Base-by-base conservation (phyloP, 1,140 invertebrate species). In the Samia ricini region DNA sequence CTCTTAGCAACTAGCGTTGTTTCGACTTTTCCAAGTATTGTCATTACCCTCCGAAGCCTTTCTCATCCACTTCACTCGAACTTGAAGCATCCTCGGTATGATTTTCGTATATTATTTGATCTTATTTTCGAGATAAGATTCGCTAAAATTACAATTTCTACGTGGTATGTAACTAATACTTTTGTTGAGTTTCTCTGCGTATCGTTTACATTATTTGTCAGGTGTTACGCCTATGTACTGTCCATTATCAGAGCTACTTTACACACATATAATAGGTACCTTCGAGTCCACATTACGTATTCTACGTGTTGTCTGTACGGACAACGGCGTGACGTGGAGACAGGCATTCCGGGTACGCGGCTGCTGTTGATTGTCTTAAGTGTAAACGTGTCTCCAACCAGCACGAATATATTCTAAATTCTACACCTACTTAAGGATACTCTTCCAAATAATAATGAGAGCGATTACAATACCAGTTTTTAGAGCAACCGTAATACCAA, bases 261-360 rank as follows among this genome's bases (percentile, higher is more conserved):
- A 42, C 49, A 6, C 54, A 26, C 15, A 26, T 24, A 48, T 55
- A 61, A 26, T n/a, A n/a, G n/a, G n/a, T 26, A 61, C 48, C 56
- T 66, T 57, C 33, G 64, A 19, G 63, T 26, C 42, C 56, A 18
- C 60, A 66, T 66, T 66, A 61, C 49, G 55, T 61, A 66, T 66
- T 66, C 64, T 15, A 21, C 1, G 21, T 42, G 59, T 56, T 52
- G 42, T 56, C 24, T n/a, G 51, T 26, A 49, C 57, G 51, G 51
- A 36, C 63, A 36, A 56, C 51, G 49, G 51, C 58, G n/a, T 48
- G 49, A 22, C 51, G 51, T 21, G 20, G 18, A 51, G 49, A 2
- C 21, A 51, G 51, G 51, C 51, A 4, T 52, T 10, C 33, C 3
- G 33, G 15, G 33, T 42, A 15, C 33, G 33, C 33, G 33, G 12